Evolutionary conservation across 2,797 vertebrate genomes (phyloP).

Genomic region (Cyclura pinguis): DNA sequence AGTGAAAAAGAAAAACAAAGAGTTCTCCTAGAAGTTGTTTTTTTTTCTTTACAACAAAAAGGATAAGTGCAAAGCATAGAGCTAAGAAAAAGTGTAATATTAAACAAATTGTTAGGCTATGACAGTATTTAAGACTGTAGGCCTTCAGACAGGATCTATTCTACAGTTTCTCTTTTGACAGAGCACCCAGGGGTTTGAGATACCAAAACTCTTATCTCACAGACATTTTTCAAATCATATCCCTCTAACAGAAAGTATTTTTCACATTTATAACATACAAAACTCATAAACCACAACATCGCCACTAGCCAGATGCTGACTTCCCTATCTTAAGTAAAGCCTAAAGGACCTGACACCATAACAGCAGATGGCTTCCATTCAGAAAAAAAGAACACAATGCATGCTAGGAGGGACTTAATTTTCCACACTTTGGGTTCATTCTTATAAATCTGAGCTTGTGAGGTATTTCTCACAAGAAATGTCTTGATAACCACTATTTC

Average conservation of each 20-base stretch:
- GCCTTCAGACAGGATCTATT: not conserved
- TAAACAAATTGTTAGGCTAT: not conserved
- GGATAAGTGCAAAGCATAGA: not conserved
- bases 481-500: conserved; percentile 15
- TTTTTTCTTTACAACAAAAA: not conserved
- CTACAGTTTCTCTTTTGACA: not conserved
- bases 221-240: not conserved
- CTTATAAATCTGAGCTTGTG: conserved; percentile 14
- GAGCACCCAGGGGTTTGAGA: not conserved
- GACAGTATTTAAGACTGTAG: not conserved
- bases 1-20: not conserved
- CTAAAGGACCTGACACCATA: not conserved
- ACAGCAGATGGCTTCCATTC: conserved; percentile 7
- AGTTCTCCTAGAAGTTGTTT: not conserved
- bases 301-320: not conserved
- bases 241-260: conserved; percentile 10
- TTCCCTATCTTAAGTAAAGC: conserved; percentile 29
- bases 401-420: conserved; percentile 27
- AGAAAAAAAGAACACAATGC: conserved; percentile 16
- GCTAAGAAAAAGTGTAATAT: not conserved
- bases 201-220: not conserved
- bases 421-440: conserved; percentile 40
- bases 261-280: conserved; percentile 2
- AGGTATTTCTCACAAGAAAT: conserved; percentile 30
- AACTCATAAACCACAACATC: not conserved